phyloP scores from a whole-genome alignment of 2,888 invertebrate genomes.

The Anoncus sp. region DNA sequence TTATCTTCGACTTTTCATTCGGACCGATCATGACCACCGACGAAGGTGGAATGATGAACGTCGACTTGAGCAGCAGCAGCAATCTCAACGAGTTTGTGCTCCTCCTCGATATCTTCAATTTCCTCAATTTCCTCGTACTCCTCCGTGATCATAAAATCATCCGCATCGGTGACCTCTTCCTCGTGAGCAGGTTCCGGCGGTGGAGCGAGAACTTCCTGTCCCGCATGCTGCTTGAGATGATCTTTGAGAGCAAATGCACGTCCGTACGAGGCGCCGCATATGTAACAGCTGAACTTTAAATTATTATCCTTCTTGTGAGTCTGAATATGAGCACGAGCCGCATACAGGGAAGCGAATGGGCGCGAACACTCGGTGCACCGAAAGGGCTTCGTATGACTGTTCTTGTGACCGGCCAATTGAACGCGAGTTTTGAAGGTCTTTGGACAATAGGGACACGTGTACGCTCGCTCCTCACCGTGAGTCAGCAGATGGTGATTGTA shows the following conservation, averaged over 20 bases:
- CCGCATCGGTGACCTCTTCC: conserved; percentile 78
- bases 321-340: conserved; percentile 90
- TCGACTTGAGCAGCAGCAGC: conserved; percentile 21
- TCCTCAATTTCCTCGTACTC: conserved; percentile 64
- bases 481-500: conserved; percentile 91
- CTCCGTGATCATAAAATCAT: conserved; percentile 74
- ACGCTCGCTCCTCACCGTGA: conserved; percentile 90
- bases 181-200: conserved; percentile 78
- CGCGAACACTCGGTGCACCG: conserved; percentile 89
- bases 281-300: conserved; percentile 88
- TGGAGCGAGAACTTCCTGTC: conserved; percentile 77
- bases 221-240: conserved; percentile 89
- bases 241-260: conserved; percentile 90
- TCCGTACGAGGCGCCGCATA: conserved; percentile 92
- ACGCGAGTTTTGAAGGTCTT: conserved; percentile 93
- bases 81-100: conserved; percentile 44
- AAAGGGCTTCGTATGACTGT: conserved; percentile 92
- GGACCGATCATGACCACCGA: conserved; percentile 15
- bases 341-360: conserved; percentile 91
- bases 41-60: conserved; percentile 6
- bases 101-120: conserved; percentile 50
- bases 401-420: conserved; percentile 91
- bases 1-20: conserved; percentile 9
- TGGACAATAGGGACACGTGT: conserved; percentile 90
- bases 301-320: conserved; percentile 89